Evolutionary conservation across 2,113 vertebrate genomes (phyloP).

Genomic region (Triplophysa rosa): DNA sequence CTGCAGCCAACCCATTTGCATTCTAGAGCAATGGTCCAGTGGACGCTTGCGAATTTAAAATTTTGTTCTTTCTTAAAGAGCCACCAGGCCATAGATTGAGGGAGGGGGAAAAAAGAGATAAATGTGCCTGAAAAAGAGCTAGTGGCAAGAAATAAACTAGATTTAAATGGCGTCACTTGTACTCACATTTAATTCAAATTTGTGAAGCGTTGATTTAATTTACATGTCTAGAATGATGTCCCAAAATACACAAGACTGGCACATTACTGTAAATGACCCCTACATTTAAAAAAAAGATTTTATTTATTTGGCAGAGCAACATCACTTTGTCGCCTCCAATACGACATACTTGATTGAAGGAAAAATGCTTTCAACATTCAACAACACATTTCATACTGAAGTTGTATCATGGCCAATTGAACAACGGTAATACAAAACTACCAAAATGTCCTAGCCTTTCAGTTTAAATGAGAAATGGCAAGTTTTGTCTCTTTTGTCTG

Average conservation of each 20-base stretch:
- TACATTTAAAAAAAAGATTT: too few relatives aligned
- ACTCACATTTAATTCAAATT: not conserved
- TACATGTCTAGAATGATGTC: constrained; percentile 19
- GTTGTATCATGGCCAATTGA: not conserved
- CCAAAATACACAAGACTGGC: not conserved
- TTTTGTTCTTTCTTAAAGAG: constrained; percentile 59
- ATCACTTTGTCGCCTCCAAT: too few relatives aligned
- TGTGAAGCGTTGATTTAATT: not conserved
- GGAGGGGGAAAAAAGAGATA: constrained; percentile 36
- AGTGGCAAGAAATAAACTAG: constrained; percentile 8
- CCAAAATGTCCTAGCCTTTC: not conserved
- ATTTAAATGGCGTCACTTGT: constrained; percentile 3
- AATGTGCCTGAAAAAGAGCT: constrained; percentile 4
- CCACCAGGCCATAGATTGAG: constrained; percentile 62
- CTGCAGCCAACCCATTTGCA: constrained; percentile 64
- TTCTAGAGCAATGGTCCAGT: constrained; percentile 63
- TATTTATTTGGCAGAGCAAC: not conserved
- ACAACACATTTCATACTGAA: too few relatives aligned
- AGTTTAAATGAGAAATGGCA: not conserved
- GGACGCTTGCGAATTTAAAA: constrained; percentile 62
- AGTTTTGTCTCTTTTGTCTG: not conserved
- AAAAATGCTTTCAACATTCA: not conserved
- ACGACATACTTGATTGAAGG: too few relatives aligned
- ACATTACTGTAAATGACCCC: not conserved
- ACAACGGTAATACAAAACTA: not conserved